Evolutionary conservation across 2,888 invertebrate genomes (phyloP).

Genomic region (Hyppa rectilinea): DNA sequence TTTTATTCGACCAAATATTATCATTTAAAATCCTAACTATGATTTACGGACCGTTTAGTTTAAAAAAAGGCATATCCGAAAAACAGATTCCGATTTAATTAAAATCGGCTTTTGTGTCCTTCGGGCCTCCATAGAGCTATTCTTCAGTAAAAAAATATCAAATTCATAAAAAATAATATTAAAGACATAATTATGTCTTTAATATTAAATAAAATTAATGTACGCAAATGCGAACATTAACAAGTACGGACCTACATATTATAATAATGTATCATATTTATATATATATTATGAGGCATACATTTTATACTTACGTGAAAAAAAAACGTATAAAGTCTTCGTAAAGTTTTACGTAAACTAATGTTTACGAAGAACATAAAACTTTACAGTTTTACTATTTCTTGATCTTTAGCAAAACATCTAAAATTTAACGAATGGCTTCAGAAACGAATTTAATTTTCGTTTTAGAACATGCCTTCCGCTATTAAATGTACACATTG

Average conservation of each 20-base stretch:
- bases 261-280: neutral
- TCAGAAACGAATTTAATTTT: neutral
- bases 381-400: neutral
- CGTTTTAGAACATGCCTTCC: neutral
- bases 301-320: too few species aligned
- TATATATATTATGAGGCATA: neutral
- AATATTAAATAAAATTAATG: too few species aligned
- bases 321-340: neutral
- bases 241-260: neutral
- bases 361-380: slow-evolving; percentile 18
- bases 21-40: slow-evolving; percentile 8
- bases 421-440: neutral
- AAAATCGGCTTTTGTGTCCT: neutral
- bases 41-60: slow-evolving; percentile 23
- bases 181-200: neutral
- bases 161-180: neutral
- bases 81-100: neutral
- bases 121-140: too few species aligned
- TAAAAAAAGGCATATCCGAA: neutral
- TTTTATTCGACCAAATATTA: slow-evolving; percentile 11
- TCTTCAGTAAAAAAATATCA: neutral
- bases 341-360: neutral
- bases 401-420: neutral
- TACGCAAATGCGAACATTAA: neutral
- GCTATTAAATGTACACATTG: neutral